Conservation (phyloP, 1,140 invertebrate genomes). For the Gryon sp. region DNA sequence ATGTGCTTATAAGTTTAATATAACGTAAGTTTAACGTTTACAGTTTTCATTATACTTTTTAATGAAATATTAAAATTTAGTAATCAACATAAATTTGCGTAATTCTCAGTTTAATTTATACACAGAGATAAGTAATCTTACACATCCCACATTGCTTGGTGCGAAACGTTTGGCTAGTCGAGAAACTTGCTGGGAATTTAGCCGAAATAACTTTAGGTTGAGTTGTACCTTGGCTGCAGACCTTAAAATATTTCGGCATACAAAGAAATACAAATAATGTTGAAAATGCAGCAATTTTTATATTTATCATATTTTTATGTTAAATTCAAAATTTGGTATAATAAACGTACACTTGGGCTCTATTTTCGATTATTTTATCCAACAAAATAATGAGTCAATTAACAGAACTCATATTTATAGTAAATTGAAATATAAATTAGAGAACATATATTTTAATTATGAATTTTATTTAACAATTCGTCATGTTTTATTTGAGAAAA, state of each 20-base stretch:
- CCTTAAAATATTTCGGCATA: slow-evolving; percentile 48
- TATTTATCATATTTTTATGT: no score
- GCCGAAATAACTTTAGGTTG: slow-evolving; percentile 50
- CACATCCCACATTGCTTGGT: slow-evolving; percentile 47
- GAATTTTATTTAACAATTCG: no score
- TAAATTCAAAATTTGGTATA: no score
- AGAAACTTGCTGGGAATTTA: slow-evolving; percentile 56
- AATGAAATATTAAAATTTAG: slow-evolving; percentile 50
- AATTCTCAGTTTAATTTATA: slow-evolving; percentile 48
- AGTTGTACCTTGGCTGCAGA: slow-evolving; percentile 33
- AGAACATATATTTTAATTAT: no score
- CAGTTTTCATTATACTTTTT: slow-evolving; percentile 31
- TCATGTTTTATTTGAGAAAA: no score
- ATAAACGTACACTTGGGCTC: no score
- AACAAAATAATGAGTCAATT: no score
- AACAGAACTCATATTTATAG: no score
- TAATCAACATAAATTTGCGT: slow-evolving; percentile 50
- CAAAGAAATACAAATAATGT: slow-evolving; percentile 44
- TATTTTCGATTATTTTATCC: no score
- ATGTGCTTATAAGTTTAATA: no score
- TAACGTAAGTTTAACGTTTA: not conserved
- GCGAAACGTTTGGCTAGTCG: slow-evolving; percentile 47
- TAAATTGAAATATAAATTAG: no score
- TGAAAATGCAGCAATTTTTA: no score
- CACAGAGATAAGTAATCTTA: slow-evolving; percentile 47